Conservation (phyloP, 2,888 invertebrate species). For the Gortyna flavago region DNA sequence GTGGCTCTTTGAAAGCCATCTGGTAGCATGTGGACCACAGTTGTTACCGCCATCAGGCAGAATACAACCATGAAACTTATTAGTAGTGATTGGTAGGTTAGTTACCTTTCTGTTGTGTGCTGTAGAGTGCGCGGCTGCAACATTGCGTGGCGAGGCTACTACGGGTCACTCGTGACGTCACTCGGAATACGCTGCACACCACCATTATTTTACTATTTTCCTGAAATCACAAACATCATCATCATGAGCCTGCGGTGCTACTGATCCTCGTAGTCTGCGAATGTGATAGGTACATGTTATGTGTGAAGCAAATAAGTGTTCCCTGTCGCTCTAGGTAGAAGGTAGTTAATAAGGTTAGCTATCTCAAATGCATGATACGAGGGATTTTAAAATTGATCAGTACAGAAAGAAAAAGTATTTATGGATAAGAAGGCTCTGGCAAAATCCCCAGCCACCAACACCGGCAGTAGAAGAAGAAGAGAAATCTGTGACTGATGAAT, state of each 20-base stretch:
- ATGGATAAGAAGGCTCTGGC: not conserved
- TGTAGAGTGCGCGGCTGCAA: conserved; percentile 73
- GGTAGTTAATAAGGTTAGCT: not conserved
- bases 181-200: conserved; percentile 71
- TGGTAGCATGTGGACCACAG: not conserved
- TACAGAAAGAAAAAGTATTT: not conserved
- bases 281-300: not conserved
- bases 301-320: not conserved
- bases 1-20: not conserved
- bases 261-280: not conserved
- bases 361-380: not conserved
- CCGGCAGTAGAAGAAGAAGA: not conserved
- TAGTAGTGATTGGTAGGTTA: no score
- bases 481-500: not conserved
- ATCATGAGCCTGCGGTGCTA: not conserved
- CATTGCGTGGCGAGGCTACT: conserved; percentile 62
- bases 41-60: not conserved
- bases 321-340: not conserved
- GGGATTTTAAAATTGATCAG: not conserved
- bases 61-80: not conserved
- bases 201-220: conserved; percentile 68
- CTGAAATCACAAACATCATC: conserved; percentile 36
- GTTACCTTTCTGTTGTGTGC: conserved; percentile 73
- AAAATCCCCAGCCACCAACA: no score
- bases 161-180: conserved; percentile 66